Percentiles rank a stretch among this genome's conserved stretches.
These are phyloP conservation scores for Cerastis leucographa DNA, from an alignment of 2,888 invertebrate genomes.

Conservation along the genomic window DNA sequence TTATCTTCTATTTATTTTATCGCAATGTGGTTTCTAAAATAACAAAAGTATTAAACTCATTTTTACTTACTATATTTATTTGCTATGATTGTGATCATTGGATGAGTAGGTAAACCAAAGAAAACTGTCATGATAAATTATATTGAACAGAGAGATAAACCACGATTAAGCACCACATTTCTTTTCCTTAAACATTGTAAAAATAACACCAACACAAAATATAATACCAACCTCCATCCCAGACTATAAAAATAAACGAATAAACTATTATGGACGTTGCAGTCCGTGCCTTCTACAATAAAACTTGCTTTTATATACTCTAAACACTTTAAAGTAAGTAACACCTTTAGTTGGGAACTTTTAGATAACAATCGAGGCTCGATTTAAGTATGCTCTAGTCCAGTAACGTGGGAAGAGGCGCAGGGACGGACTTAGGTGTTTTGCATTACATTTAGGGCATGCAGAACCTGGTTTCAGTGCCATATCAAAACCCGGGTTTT, in stretches of 20 bases:
- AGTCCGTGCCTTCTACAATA: constrained; percentile 29
- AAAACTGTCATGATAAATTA: not conserved
- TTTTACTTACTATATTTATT: not conserved
- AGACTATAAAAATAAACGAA: constrained; percentile 36
- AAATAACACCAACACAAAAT: constrained; percentile 11
- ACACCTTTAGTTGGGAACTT: constrained; percentile 56
- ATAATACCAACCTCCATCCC: not conserved
- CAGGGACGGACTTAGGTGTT: constrained; percentile 28
- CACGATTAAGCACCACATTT: not conserved
- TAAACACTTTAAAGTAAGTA: constrained; percentile 47
- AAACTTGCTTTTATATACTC: constrained; percentile 47
- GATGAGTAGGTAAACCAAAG: not conserved
- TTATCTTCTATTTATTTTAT: constrained; percentile 29
- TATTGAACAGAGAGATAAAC: not conserved
- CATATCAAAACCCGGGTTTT: no score
- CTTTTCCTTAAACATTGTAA: constrained; percentile 13
- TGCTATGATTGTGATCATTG: not conserved
- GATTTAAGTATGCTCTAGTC: constrained; percentile 49
- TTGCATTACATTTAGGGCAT: no score
- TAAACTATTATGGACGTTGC: constrained; percentile 47
- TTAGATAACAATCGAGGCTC: constrained; percentile 50
- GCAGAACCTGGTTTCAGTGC: no score
- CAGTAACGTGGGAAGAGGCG: constrained; percentile 23
- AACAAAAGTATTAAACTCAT: not conserved
- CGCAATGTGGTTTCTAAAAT: not conserved